Conservation (phyloP, 2,113 vertebrate species). For the Dascyllus trimaculatus region DNA sequence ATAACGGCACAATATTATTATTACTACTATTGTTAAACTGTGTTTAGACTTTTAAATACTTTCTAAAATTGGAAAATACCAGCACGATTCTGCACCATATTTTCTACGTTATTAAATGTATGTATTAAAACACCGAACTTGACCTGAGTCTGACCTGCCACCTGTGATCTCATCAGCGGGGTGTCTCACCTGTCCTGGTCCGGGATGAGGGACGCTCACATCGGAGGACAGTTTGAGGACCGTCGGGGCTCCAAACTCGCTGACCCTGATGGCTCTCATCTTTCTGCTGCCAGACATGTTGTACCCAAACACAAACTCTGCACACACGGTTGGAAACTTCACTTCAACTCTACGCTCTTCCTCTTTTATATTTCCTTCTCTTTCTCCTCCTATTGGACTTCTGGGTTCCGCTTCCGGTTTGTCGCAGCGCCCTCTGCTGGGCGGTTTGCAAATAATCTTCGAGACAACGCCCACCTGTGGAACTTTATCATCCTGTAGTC, state of each 20-base stretch:
- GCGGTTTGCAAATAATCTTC: neutral
- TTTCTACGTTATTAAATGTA: neutral
- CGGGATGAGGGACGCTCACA: constrained; percentile 85
- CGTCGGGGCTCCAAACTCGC: constrained; percentile 91
- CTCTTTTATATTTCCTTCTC: neutral
- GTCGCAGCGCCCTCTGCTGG: constrained; percentile 2
- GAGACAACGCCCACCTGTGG: too few relatives aligned
- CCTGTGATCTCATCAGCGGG: neutral
- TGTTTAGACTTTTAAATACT: too few relatives aligned
- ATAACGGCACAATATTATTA: too few relatives aligned
- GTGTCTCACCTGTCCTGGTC: constrained; percentile 85
- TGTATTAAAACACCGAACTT: neutral
- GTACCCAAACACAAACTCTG: neutral
- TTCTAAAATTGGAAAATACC: too few relatives aligned
- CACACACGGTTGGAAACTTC: too few relatives aligned
- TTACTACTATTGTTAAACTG: too few relatives aligned
- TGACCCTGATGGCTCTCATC: constrained; percentile 92
- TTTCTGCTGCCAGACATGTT: constrained; percentile 85
- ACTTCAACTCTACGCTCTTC: too few relatives aligned
- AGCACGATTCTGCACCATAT: too few relatives aligned
- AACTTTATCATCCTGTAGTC: too few relatives aligned
- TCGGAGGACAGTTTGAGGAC: constrained; percentile 88
- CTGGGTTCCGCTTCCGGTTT: neutral
- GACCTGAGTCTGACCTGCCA: neutral
- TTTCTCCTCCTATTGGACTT: neutral